phyloP scores from a whole-genome alignment of 2,888 invertebrate genomes.

The Drosophila setosimentum region DNA sequence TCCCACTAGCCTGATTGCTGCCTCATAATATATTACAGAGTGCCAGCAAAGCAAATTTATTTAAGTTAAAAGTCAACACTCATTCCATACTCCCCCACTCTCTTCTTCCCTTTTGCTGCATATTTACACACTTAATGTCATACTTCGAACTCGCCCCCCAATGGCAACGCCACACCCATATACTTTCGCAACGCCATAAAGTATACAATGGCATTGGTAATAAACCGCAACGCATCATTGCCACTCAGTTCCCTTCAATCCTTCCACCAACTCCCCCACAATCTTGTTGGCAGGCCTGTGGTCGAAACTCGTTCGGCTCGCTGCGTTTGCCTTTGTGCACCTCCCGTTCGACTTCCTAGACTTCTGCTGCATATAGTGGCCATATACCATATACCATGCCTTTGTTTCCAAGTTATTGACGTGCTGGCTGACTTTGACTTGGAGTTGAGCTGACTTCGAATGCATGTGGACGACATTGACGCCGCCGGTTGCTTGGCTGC shows the following conservation, averaged over 20 bases:
- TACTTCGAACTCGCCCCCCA: slow-evolving; percentile 35
- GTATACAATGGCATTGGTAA: slow-evolving; percentile 70
- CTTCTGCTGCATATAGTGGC: slow-evolving; percentile 46
- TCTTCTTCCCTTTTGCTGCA: slow-evolving; percentile 23
- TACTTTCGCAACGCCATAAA: slow-evolving; percentile 62
- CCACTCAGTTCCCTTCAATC: slow-evolving; percentile 29
- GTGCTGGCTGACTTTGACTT: slow-evolving; percentile 59
- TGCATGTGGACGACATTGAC: slow-evolving; percentile 49
- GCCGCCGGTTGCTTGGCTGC: slow-evolving; percentile 44
- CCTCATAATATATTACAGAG: slow-evolving; percentile 35
- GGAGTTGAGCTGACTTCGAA: slow-evolving; percentile 28
- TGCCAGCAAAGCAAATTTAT: slow-evolving; percentile 65
- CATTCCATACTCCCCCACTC: slow-evolving; percentile 22
- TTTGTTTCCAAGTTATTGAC: slow-evolving; percentile 66
- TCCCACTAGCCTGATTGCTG: slow-evolving; percentile 9
- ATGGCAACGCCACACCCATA: slow-evolving; percentile 51
- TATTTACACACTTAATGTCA: slow-evolving; percentile 64
- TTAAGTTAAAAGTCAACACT: slow-evolving; percentile 71
- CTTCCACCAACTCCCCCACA: background rate
- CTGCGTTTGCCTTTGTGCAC: slow-evolving; percentile 50
- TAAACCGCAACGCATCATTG: slow-evolving; percentile 77
- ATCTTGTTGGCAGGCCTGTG: slow-evolving; percentile 18
- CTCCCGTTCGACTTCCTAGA: slow-evolving; percentile 31
- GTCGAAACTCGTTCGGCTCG: slow-evolving; percentile 21
- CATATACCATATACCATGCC: slow-evolving; percentile 27